phyloP scores from a whole-genome alignment of 1,140 invertebrate species.

The Pseudomyrmex concolor region DNA sequence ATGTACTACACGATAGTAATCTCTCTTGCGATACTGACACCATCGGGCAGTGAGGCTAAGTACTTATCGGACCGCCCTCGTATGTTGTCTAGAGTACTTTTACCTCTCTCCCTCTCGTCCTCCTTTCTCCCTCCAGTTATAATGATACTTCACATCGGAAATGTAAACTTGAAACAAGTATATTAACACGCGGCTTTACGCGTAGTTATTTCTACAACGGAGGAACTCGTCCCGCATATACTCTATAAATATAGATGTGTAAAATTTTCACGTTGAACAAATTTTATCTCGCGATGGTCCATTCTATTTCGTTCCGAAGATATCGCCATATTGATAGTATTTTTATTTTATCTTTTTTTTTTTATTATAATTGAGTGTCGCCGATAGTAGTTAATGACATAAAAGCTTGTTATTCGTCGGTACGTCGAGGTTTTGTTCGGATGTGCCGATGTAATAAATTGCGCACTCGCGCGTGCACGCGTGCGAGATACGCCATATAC shows the following conservation, averaged over 20 bases:
- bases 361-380: conserved; percentile 30
- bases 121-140: too few species aligned
- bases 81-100: not conserved
- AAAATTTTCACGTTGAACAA: conserved; percentile 7
- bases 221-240: not conserved
- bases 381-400: conserved; percentile 38
- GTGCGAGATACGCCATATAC: not conserved
- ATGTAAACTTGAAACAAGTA: not conserved
- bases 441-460: conserved; percentile 29
- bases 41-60: too few species aligned
- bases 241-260: not conserved
- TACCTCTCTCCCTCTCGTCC: not conserved
- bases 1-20: too few species aligned
- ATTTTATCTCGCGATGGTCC: not conserved
- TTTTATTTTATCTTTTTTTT: conserved; percentile 10
- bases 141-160: not conserved
- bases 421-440: conserved; percentile 27
- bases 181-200: not conserved
- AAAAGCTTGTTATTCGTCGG: conserved; percentile 45
- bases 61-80: too few species aligned
- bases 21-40: too few species aligned
- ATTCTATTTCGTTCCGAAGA: not conserved
- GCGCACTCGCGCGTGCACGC: not conserved
- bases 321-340: not conserved
- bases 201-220: not conserved